Conservation (phyloP, 2,797 vertebrate species). For the Merluccius polli region DNA sequence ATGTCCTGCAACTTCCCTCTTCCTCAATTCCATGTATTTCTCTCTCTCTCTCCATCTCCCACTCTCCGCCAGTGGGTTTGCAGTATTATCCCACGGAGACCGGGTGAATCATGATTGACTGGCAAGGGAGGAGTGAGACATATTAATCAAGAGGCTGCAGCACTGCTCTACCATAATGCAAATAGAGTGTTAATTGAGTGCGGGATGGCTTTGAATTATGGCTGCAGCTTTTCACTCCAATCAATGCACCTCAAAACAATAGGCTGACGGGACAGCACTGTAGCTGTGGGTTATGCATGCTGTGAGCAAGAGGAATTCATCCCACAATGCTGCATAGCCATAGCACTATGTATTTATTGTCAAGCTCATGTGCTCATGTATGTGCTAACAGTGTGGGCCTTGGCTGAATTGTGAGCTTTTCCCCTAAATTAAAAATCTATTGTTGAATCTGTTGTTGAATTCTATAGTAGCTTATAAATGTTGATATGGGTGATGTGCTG, state of each 20-base stretch:
- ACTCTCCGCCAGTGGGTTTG: slow-evolving; percentile 7
- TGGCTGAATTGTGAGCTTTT: background rate
- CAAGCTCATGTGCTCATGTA: background rate
- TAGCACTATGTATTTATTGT: background rate
- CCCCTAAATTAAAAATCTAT: background rate
- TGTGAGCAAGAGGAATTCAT: background rate
- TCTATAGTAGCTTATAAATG: too few species aligned
- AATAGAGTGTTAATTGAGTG: slow-evolving; percentile 75
- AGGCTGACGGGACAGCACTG: slow-evolving; percentile 33
- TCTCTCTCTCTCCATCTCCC: background rate
- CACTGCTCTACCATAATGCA: slow-evolving; percentile 67
- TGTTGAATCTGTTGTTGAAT: too few species aligned
- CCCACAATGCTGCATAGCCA: background rate
- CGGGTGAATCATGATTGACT: slow-evolving; percentile 75
- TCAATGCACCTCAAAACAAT: slow-evolving; percentile 71
- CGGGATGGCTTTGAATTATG: slow-evolving; percentile 73
- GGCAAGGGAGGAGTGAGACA: slow-evolving; percentile 56
- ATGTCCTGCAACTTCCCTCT: background rate
- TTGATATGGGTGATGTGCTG: too few species aligned
- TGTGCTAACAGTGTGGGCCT: background rate
- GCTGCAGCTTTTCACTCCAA: slow-evolving; percentile 60
- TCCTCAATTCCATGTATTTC: slow-evolving; percentile 1
- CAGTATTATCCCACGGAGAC: slow-evolving; percentile 43
- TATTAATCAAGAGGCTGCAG: slow-evolving; percentile 68
- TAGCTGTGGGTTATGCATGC: background rate